These are phyloP conservation scores for Heliconius ismenius DNA, from an alignment of 2,888 invertebrate species.

Conservation along the genomic window DNA sequence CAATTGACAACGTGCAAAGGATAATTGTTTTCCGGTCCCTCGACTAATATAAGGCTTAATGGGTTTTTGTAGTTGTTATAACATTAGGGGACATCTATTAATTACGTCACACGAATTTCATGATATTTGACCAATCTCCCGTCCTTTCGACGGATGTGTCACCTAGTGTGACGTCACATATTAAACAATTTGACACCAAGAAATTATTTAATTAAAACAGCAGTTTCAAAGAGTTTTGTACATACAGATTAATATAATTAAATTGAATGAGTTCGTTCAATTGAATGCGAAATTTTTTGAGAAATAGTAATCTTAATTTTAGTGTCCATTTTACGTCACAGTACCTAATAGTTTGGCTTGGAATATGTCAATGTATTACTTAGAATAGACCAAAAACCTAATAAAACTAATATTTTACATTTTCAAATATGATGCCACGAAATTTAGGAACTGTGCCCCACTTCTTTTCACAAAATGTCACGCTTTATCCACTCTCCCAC, in stretches of 20 bases:
- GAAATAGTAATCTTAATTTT: no score
- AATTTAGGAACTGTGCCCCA: neutral
- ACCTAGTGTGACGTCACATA: neutral
- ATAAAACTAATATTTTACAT: neutral
- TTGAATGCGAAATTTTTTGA: neutral
- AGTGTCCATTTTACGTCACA: no score
- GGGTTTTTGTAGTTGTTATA: neutral
- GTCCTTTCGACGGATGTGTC: neutral
- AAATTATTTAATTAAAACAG: neutral
- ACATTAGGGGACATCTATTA: neutral
- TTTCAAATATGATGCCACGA: neutral
- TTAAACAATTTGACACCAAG: neutral
- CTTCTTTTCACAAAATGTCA: neutral
- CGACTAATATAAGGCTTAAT: neutral
- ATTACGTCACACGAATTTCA: neutral
- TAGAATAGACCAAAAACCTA: no score
- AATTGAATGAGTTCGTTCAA: neutral
- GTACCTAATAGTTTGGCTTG: no score
- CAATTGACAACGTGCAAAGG: slow-evolving; percentile 2
- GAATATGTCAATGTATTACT: no score
- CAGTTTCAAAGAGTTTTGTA: neutral
- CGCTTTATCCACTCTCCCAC: no score
- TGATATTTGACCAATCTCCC: no score
- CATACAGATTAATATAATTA: neutral
- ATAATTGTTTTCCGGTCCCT: neutral